Evolutionary conservation across 2,888 invertebrate genomes (phyloP), one percentile per base, ranked within the genome.

Genomic region (Zaprionus obscuricornis): DNA sequence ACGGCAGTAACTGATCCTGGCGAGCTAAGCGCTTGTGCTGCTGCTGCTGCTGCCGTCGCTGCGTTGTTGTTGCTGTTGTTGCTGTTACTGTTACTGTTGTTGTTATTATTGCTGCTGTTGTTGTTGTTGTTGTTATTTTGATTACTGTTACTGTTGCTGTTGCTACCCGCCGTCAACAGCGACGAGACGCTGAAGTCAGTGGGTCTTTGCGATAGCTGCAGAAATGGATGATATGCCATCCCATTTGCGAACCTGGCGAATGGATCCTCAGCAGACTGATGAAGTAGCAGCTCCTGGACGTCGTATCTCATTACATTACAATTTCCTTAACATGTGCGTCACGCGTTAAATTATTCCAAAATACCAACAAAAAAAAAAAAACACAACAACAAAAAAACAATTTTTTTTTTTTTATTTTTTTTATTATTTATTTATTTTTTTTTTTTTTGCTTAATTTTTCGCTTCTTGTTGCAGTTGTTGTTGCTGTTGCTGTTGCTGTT

Each of bases 161-260:
- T 93, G 68, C 70, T 82, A 90, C 92, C 94, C 85, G 95, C 95
- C 90, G 95, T 96, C 91, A 97, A 93, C 92, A 97, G 93, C 90
- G 96, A 96, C 88, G 96, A 96, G 90, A 97, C 96, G 92, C 96
- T 96, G 92, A 97, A 96, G 92, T 97, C 97, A 90, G 96, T 96
- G 91, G 96, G 96, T 91, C 96, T 92, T 86, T 82, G 82, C 90
- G 96, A 95, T 91, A 96, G 94, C 92, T 96, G 95, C 92, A 97
- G 93, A 90, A 94, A 94, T 91, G 95, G 96, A 91, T 96, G 94
- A 92, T 96, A 95, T 91, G 94, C 96, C 94, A 95, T 95, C 90
- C 90, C 90, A 90, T 90, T 90, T 89, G 90, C 90, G 87, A 90
- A 90, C 87, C 90, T 89, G 85, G 90, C 89, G 90, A 90, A 90